Conservation (phyloP, 2,797 vertebrate species). For the Sternotherus odoratus region DNA sequence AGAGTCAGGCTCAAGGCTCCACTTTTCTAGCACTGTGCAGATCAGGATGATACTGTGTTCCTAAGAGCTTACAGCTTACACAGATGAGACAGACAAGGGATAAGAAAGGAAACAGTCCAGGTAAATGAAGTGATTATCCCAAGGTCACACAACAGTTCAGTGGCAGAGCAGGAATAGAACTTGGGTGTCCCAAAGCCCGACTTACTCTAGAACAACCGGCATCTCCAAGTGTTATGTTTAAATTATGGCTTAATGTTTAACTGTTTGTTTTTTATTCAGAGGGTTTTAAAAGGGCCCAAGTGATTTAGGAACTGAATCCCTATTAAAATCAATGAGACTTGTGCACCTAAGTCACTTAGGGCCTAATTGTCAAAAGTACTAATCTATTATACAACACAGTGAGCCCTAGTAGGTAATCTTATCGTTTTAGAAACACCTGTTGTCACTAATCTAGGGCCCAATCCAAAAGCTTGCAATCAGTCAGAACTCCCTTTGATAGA, state of each 20-base stretch:
- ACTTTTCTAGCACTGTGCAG: neutral
- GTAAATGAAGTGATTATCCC: neutral
- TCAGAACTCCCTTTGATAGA: neutral
- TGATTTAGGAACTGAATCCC: neutral
- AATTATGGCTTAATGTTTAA: neutral
- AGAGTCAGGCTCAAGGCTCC: neutral
- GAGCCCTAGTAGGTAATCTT: neutral
- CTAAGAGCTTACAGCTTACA: neutral
- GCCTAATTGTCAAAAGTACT: neutral
- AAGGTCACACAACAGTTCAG: neutral
- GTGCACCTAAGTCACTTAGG: neutral
- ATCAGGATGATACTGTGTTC: neutral
- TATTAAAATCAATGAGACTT: neutral
- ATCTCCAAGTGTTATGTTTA: neutral
- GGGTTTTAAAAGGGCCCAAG: neutral
- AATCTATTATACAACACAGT: neutral
- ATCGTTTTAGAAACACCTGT: neutral
- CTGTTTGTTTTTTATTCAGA: neutral
- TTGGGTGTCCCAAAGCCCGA: no score
- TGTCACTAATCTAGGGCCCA: neutral
- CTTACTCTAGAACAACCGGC: neutral
- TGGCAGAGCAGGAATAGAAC: neutral
- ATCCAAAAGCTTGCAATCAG: neutral
- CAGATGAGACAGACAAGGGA: neutral
- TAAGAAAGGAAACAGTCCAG: accelerated